Evolutionary conservation across 2,888 invertebrate species (phyloP).

Genomic region (Yponomeuta plumbellus): DNA sequence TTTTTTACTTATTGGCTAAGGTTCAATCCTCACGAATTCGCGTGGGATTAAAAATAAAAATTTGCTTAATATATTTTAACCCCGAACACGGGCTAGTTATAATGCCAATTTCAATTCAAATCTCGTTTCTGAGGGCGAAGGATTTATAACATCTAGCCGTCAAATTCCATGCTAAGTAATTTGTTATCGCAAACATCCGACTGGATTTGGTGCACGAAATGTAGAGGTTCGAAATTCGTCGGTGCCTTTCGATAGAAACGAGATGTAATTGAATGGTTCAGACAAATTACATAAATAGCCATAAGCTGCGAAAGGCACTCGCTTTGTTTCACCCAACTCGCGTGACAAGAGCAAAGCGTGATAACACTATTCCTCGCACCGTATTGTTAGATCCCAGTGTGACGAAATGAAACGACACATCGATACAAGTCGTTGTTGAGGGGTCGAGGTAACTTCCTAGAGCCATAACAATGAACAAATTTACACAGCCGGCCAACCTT

Average conservation of each 20-base stretch:
- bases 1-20: not conserved
- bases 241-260: no score
- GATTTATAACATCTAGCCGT: no score
- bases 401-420: not conserved
- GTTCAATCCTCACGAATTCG: not conserved
- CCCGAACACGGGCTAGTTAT: slow-evolving; percentile 28
- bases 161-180: no score
- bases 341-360: not conserved
- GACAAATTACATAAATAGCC: not conserved
- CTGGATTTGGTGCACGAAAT: no score
- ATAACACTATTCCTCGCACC: not conserved
- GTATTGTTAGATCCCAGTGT: not conserved
- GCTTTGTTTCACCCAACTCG: not conserved
- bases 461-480: no score
- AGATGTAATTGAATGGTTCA: not conserved
- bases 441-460: not conserved
- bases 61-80: not conserved
- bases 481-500: no score
- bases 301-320: not conserved
- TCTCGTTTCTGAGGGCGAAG: no score
- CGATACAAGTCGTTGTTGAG: not conserved
- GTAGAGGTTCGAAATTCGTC: no score
- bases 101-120: no score
- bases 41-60: not conserved
- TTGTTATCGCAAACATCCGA: no score